Percentiles rank a stretch among this genome's conserved stretches.
Conservation (phyloP, 2,113 vertebrate species). For the Odontophorus gujanensis region DNA sequence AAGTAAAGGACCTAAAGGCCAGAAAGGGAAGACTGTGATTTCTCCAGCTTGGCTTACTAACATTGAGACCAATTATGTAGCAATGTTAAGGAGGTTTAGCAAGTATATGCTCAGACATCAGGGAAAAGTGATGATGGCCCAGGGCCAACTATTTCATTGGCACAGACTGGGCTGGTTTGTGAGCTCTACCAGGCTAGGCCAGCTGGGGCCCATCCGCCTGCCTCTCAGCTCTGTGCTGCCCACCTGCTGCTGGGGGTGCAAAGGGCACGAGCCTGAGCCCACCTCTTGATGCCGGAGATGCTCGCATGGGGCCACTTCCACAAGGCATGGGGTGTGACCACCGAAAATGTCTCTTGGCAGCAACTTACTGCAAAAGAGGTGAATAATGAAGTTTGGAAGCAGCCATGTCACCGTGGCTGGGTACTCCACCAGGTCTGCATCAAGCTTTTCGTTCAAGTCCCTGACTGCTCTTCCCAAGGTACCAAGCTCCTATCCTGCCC, state of each 20-base stretch:
- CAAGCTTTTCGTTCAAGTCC: not conserved
- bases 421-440: not conserved
- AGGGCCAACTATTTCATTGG: not conserved
- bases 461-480: not conserved
- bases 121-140: not conserved
- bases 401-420: not conserved
- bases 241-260: not conserved
- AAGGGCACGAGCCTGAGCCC: accelerated
- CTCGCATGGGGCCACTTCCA: not conserved
- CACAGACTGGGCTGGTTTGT: not conserved
- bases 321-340: not conserved
- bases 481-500: not conserved
- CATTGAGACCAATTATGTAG: not conserved
- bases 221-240: not conserved
- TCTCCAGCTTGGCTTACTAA: not conserved
- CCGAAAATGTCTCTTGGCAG: not conserved
- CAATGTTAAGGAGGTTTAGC: not conserved
- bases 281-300: not conserved
- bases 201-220: not conserved
- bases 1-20: not conserved
- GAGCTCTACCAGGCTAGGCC: not conserved
- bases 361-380: not conserved
- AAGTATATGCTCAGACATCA: not conserved
- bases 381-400: not conserved
- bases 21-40: not conserved